A percentile compares a stretch with the other conserved stretches of the same genome.
Conservation (phyloP, 2,113 vertebrate species). For the Pelmatolapia mariae region DNA sequence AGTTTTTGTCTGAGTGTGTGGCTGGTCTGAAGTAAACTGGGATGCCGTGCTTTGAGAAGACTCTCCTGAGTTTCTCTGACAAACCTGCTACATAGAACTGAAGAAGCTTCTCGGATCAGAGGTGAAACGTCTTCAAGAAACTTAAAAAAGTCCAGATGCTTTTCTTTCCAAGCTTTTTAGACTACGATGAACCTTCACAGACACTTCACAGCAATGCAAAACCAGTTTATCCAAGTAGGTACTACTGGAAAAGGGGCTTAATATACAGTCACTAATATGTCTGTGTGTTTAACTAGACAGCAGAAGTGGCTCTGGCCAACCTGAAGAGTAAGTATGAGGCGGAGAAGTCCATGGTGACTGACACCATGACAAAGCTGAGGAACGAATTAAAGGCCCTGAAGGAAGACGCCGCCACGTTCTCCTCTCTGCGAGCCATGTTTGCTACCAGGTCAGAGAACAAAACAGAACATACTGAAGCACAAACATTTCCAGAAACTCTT, state of each 20-base stretch:
- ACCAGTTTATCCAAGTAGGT: background rate
- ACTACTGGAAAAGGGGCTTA: background rate
- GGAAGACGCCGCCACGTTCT: slow-evolving; percentile 97
- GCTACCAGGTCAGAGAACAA: slow-evolving; percentile 83
- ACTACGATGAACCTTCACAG: background rate
- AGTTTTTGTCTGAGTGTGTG: background rate
- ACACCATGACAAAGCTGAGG: slow-evolving; percentile 96
- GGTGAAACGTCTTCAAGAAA: background rate
- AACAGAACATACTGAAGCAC: background rate
- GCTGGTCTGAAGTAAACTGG: background rate
- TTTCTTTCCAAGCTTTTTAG: background rate
- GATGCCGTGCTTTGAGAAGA: background rate
- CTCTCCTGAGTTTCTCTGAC: background rate
- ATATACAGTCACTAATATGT: background rate
- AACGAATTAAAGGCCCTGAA: slow-evolving; percentile 96
- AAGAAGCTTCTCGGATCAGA: background rate
- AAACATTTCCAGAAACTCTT: background rate
- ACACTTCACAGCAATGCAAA: background rate
- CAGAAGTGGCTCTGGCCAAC: slow-evolving; percentile 90
- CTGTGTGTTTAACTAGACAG: slow-evolving; percentile 74
- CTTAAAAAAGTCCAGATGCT: background rate
- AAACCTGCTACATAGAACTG: background rate
- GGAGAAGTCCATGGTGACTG: slow-evolving; percentile 93
- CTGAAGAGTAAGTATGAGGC: slow-evolving; percentile 97
- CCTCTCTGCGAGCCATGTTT: slow-evolving; percentile 95